phyloP scores from a whole-genome alignment of 1,140 invertebrate species.

The Amyelois transitella region DNA sequence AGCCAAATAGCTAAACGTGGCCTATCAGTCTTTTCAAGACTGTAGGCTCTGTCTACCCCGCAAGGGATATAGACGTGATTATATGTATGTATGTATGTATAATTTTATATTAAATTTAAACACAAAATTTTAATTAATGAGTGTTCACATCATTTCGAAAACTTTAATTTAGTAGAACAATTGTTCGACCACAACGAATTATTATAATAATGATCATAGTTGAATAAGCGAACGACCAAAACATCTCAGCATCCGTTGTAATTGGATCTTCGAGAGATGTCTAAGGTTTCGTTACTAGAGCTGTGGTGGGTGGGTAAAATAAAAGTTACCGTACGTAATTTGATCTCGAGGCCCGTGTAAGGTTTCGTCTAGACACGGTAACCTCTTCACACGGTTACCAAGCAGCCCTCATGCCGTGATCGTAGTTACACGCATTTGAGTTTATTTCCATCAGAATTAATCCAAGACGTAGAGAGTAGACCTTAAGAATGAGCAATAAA shows the following conservation, averaged over 20 bases:
- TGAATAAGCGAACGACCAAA: neutral
- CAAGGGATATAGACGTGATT: too few species aligned
- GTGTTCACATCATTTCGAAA: too few species aligned
- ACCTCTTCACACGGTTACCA: slow-evolving; percentile 38
- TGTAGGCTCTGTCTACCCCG: too few species aligned
- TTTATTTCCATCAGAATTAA: too few species aligned
- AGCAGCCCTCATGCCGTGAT: slow-evolving; percentile 4
- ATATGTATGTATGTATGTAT: too few species aligned
- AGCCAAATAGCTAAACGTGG: too few species aligned
- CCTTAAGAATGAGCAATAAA: slow-evolving; percentile 15
- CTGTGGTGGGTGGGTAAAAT: slow-evolving; percentile 34
- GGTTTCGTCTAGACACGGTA: slow-evolving; percentile 54
- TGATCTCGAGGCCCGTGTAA: slow-evolving; percentile 38
- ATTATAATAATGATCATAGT: neutral
- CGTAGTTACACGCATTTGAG: too few species aligned
- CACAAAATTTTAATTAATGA: too few species aligned
- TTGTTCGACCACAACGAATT: neutral
- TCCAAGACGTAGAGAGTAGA: too few species aligned
- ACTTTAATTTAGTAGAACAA: neutral
- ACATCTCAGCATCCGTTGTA: slow-evolving; percentile 36
- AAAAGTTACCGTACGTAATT: slow-evolving; percentile 35
- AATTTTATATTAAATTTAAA: too few species aligned
- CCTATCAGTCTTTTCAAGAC: too few species aligned
- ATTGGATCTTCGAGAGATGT: slow-evolving; percentile 38
- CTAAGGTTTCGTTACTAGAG: slow-evolving; percentile 49